Evolutionary conservation across 2,797 vertebrate genomes (phyloP).

Genomic region (Fratercula arctica): DNA sequence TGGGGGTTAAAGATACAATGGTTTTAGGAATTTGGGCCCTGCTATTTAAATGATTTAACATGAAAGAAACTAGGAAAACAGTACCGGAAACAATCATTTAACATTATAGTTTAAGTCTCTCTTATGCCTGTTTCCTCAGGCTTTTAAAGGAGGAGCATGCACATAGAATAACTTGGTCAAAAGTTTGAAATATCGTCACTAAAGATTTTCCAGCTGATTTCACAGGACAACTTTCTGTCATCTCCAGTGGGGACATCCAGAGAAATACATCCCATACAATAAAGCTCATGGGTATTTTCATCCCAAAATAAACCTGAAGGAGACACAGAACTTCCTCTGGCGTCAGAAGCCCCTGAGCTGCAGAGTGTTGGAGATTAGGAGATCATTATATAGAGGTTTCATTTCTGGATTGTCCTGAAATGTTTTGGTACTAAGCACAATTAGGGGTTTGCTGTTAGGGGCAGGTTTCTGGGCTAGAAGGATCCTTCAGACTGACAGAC

Average conservation of each 20-base stretch:
- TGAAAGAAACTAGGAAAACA: neutral
- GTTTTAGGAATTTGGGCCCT: neutral
- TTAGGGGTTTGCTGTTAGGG: neutral
- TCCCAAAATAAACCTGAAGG: neutral
- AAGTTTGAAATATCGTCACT: neutral
- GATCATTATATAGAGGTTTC: neutral
- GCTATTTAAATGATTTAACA: neutral
- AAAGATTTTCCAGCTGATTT: slow-evolving; percentile 4
- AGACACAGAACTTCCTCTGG: neutral
- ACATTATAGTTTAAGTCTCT: neutral
- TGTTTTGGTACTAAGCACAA: neutral
- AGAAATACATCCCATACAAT: neutral
- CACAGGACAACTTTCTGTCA: neutral
- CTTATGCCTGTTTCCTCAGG: neutral
- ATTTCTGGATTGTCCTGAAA: neutral
- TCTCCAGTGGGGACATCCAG: neutral
- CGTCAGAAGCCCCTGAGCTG: neutral
- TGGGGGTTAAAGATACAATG: neutral
- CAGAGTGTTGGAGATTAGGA: neutral
- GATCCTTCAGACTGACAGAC: neutral
- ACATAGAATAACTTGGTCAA: neutral
- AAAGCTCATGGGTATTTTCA: neutral
- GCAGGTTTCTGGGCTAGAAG: neutral
- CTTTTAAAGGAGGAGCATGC: neutral
- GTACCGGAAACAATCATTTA: neutral